These are phyloP conservation scores for Athripsodes cinereus DNA, from an alignment of 2,888 invertebrate genomes.

Conservation along the genomic window DNA sequence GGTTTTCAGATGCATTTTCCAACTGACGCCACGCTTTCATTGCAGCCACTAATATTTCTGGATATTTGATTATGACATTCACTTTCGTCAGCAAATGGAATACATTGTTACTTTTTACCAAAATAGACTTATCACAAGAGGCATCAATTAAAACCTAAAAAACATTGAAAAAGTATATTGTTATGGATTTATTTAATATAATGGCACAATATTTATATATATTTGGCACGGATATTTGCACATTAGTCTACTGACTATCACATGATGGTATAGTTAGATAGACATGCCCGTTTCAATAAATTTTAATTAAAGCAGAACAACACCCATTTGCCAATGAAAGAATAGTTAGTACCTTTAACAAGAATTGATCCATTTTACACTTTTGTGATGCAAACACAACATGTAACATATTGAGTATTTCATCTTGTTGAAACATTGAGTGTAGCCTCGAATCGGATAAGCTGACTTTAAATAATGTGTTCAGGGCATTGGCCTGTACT, in stretches of 20 bases:
- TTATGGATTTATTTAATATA: no score
- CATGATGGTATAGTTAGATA: no score
- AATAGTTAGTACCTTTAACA: slow-evolving; percentile 52
- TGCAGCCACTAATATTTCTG: slow-evolving; percentile 47
- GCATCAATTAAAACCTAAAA: slow-evolving; percentile 57
- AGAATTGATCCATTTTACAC: slow-evolving; percentile 52
- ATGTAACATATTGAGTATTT: slow-evolving; percentile 52
- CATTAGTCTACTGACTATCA: no score
- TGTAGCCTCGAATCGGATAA: slow-evolving; percentile 55
- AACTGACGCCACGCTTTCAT: slow-evolving; percentile 51
- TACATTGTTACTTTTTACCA: slow-evolving; percentile 32
- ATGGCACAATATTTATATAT: no score
- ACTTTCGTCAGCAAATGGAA: slow-evolving; percentile 41
- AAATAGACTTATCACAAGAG: slow-evolving; percentile 54
- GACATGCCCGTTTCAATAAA: no score
- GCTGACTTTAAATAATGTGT: slow-evolving; percentile 52
- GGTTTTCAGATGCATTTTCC: slow-evolving; percentile 35
- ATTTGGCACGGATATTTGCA: no score
- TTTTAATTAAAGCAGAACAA: no score
- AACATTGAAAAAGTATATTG: no score
- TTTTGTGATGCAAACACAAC: slow-evolving; percentile 56
- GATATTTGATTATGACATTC: slow-evolving; percentile 49
- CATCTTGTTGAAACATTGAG: slow-evolving; percentile 53
- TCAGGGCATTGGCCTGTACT: slow-evolving; percentile 58
- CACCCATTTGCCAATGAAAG: no score